Conservation (phyloP, 2,113 vertebrate genomes). For the Merops nubicus region DNA sequence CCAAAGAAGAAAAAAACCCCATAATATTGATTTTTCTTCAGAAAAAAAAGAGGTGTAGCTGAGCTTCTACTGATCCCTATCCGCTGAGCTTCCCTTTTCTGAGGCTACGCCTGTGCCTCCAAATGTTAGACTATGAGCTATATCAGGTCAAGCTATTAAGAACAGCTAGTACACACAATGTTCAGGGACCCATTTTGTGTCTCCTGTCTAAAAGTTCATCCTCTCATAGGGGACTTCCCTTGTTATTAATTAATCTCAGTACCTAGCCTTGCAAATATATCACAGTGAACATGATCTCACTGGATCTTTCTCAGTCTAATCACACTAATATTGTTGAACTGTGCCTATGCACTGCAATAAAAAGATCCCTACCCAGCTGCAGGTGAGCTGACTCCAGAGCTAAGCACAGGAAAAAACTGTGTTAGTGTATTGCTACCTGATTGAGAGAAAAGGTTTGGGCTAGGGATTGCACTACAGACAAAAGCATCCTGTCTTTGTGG, state of each 20-base stretch:
- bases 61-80: neutral
- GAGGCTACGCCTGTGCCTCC: neutral
- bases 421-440: fast-evolving
- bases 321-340: neutral
- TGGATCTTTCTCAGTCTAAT: neutral
- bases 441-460: neutral
- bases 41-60: neutral
- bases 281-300: neutral
- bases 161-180: neutral
- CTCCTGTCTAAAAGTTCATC: neutral
- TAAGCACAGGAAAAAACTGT: neutral
- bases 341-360: neutral
- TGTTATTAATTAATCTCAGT: neutral
- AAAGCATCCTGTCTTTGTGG: neutral
- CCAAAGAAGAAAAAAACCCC: neutral
- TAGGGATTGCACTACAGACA: neutral
- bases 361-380: neutral
- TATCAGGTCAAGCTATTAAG: neutral
- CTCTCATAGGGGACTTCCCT: neutral
- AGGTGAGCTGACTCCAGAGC: neutral
- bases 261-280: neutral
- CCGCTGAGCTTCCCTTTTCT: neutral
- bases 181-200: neutral
- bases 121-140: neutral
- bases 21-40: slow-evolving; percentile 44